phyloP scores from a whole-genome alignment of 2,888 invertebrate genomes.

The Luperina nickerlii region DNA sequence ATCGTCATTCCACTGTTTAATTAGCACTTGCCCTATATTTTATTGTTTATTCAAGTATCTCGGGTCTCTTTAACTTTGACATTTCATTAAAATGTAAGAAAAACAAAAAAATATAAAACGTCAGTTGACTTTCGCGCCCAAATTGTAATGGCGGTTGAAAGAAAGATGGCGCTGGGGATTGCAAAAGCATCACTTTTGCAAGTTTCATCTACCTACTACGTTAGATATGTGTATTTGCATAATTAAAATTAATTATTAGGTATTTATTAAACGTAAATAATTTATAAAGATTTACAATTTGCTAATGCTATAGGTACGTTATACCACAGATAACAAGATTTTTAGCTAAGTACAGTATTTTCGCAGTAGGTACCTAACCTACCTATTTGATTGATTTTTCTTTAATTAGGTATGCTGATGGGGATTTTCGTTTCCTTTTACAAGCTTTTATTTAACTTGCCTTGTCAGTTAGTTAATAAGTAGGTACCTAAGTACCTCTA shows the following conservation, averaged over 20 bases:
- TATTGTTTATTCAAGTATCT: slow-evolving; percentile 57
- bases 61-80: slow-evolving; percentile 24
- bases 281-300: slow-evolving; percentile 4
- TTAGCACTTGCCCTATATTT: slow-evolving; percentile 64
- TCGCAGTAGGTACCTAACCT: neutral
- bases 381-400: neutral
- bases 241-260: slow-evolving; percentile 29
- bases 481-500: too few relatives aligned
- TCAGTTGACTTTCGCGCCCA: slow-evolving; percentile 29
- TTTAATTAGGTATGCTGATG: neutral
- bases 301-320: neutral
- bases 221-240: slow-evolving; percentile 30
- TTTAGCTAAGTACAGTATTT: neutral
- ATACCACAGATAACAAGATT: neutral
- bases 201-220: slow-evolving; percentile 21
- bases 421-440: neutral
- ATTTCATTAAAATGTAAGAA: slow-evolving; percentile 1
- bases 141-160: slow-evolving; percentile 31
- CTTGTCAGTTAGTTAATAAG: too few relatives aligned
- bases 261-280: slow-evolving; percentile 43
- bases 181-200: slow-evolving; percentile 27
- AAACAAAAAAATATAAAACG: slow-evolving; percentile 7
- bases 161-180: slow-evolving; percentile 57
- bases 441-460: too few relatives aligned
- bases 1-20: slow-evolving; percentile 60